Conservation (phyloP, 2,113 vertebrate species). For the Gymnarchus niloticus region DNA sequence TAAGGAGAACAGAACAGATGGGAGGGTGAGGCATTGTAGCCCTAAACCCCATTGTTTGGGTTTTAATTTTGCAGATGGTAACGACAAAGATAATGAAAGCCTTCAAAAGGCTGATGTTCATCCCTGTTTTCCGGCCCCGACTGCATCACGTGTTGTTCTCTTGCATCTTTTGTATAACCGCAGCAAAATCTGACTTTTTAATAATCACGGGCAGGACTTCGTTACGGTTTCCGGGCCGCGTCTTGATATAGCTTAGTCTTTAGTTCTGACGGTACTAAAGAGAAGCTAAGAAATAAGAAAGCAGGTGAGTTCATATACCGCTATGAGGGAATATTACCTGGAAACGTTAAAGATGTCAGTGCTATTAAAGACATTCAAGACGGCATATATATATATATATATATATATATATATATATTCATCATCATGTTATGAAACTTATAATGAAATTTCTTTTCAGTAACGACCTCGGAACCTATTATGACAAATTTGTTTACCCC, state of each 20-base stretch:
- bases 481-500: neutral
- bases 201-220: neutral
- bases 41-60: slow-evolving; percentile 58
- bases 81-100: neutral
- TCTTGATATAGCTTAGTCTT: neutral
- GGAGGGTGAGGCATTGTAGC: slow-evolving; percentile 46
- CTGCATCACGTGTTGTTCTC: neutral
- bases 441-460: neutral
- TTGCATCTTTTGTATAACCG: neutral
- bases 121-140: no score
- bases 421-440: neutral
- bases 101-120: neutral
- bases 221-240: neutral
- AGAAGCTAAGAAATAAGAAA: neutral
- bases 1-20: slow-evolving; percentile 52
- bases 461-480: neutral
- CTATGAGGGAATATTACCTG: neutral
- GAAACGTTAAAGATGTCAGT: neutral
- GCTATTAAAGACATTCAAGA: neutral
- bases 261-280: neutral
- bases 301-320: neutral
- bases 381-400: no score
- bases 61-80: slow-evolving; percentile 48
- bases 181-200: neutral
- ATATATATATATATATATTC: neutral